Conservation (phyloP, 2,113 vertebrate genomes). For the Mohoua ochrocephala region DNA sequence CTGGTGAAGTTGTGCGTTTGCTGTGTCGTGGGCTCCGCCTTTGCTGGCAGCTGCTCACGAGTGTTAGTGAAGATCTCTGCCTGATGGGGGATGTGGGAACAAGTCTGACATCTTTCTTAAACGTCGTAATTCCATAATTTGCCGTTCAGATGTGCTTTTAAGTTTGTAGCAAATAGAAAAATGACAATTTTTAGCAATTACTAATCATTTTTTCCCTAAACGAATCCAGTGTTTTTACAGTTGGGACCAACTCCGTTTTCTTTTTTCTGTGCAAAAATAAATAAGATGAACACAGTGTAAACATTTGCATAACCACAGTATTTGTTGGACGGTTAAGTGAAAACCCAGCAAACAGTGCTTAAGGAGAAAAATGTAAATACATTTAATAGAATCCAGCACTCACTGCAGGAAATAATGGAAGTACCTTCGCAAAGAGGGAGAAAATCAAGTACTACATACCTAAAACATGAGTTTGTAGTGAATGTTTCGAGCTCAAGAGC, state of each 20-base stretch:
- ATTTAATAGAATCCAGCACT: conserved; percentile 38
- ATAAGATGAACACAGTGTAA: conserved; percentile 31
- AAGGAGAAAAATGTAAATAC: conserved; percentile 59
- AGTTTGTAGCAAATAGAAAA: background rate
- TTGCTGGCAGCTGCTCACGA: background rate
- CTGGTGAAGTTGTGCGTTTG: background rate
- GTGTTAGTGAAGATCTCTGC: background rate
- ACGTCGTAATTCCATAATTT: background rate
- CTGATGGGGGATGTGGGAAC: background rate
- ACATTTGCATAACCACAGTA: conserved; percentile 29
- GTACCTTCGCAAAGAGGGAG: background rate
- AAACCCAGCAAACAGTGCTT: conserved; percentile 30
- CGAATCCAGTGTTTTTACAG: conserved; percentile 1
- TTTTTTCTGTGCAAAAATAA: conserved; percentile 17
- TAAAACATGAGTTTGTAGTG: background rate
- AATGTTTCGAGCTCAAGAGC: background rate
- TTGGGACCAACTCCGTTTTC: background rate
- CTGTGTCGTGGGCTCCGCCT: background rate
- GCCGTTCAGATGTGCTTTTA: background rate
- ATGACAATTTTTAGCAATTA: background rate
- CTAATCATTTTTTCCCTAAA: conserved; percentile 19
- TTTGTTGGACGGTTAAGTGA: conserved; percentile 26
- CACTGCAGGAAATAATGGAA: background rate
- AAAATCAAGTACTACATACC: background rate
- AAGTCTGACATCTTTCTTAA: background rate